These are phyloP conservation scores for Anguilla japonica DNA, from an alignment of 2,113 vertebrate genomes.

Conservation along the genomic window DNA sequence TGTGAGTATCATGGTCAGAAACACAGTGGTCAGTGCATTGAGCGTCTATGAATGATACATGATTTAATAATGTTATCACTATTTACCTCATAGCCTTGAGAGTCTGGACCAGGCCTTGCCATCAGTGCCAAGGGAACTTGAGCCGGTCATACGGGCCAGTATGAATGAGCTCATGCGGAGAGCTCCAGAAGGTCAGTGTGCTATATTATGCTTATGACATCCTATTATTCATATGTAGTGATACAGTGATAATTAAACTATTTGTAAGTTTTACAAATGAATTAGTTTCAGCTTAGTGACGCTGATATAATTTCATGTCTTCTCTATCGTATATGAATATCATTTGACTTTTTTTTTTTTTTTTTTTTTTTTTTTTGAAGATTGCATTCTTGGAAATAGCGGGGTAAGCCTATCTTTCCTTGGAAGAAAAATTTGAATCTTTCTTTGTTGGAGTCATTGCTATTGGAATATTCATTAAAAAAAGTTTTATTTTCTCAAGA, in stretches of 20 bases:
- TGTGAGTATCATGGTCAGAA: slow-evolving; percentile 54
- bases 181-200: slow-evolving; percentile 53
- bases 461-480: too few relatives aligned
- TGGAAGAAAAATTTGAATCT: not conserved
- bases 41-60: not conserved
- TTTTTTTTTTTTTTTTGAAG: not conserved
- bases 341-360: too few relatives aligned
- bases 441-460: too few relatives aligned
- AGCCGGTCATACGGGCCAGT: slow-evolving; percentile 33
- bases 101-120: slow-evolving; percentile 45
- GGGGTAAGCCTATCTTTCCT: not conserved
- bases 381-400: not conserved
- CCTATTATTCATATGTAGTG: not conserved
- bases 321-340: not conserved
- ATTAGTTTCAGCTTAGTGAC: too few relatives aligned
- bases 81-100: slow-evolving; percentile 42
- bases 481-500: too few relatives aligned
- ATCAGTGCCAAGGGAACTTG: slow-evolving; percentile 35
- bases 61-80: not conserved
- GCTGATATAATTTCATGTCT: not conserved
- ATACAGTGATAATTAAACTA: not conserved
- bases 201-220: not conserved
- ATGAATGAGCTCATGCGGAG: slow-evolving; percentile 41
- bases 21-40: not conserved
- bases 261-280: not conserved